phyloP scores from a whole-genome alignment of 2,888 invertebrate species.

The Morpho achilles region DNA sequence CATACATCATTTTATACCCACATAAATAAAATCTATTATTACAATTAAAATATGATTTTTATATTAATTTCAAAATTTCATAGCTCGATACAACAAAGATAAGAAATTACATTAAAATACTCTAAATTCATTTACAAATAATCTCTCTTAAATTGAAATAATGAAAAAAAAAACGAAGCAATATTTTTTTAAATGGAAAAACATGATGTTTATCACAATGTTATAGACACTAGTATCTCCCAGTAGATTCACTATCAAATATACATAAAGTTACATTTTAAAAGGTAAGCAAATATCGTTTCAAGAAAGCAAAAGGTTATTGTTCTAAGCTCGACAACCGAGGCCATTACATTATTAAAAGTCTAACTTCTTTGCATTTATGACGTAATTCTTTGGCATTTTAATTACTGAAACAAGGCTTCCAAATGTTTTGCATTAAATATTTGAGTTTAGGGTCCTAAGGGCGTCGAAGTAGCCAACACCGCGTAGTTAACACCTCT shows the following conservation, averaged over 20 bases:
- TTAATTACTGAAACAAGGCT: too few species aligned
- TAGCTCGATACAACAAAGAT: conserved; percentile 66
- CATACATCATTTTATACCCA: conserved; percentile 56
- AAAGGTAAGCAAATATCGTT: conserved; percentile 57
- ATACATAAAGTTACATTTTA: conserved; percentile 72
- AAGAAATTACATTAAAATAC: conserved; percentile 68
- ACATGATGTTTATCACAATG: conserved; percentile 76
- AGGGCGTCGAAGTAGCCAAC: too few species aligned
- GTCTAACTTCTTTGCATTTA: too few species aligned
- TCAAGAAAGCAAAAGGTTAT: conserved; percentile 73
- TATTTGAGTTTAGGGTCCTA: too few species aligned
- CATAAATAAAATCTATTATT: conserved; percentile 68
- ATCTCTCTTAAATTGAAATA: conserved; percentile 68
- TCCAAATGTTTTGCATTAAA: too few species aligned
- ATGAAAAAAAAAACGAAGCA: conserved; percentile 64
- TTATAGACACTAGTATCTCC: conserved; percentile 69
- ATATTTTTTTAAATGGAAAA: conserved; percentile 64
- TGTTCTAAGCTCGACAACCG: conserved; percentile 2
- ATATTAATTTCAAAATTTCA: conserved; percentile 55
- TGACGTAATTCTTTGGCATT: too few species aligned
- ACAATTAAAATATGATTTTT: conserved; percentile 55
- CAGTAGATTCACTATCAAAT: conserved; percentile 71
- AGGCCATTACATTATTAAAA: too few species aligned
- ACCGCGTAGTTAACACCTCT: too few species aligned
- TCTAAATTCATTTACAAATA: conserved; percentile 76